Percentiles rank a stretch among this genome's conserved stretches.
Evolutionary conservation across 1,140 invertebrate species (phyloP).

Genomic region (Nylanderia fulva): DNA sequence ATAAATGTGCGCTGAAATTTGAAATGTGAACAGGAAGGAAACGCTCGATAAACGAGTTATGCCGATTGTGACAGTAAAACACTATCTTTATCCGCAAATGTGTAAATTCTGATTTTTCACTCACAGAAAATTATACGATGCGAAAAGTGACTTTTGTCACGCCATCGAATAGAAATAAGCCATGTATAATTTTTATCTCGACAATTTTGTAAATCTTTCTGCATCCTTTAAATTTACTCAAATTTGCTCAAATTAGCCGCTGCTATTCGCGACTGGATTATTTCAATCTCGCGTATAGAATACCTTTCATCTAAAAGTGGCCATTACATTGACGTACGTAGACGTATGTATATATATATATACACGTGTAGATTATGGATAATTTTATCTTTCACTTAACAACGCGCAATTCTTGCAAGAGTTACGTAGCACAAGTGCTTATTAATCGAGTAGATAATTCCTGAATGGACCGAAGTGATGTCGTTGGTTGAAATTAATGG

Average conservation of each 20-base stretch:
- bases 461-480: not conserved
- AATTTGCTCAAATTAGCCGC: not conserved
- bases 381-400: conserved; percentile 32
- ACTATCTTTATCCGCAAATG: not conserved
- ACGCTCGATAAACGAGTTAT: not conserved
- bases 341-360: not conserved
- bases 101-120: not conserved
- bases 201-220: not conserved
- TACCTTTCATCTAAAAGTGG: not conserved
- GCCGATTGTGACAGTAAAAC: not conserved
- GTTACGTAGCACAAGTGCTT: not conserved
- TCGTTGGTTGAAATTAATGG: conserved; percentile 13
- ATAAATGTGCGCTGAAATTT: not conserved
- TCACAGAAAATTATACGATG: not conserved
- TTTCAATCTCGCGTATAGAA: not conserved
- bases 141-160: not conserved
- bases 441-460: not conserved
- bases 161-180: not conserved
- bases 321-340: not conserved
- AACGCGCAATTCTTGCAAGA: not conserved
- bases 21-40: conserved; percentile 26
- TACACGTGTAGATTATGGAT: not conserved
- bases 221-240: conserved; percentile 10
- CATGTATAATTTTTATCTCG: too few relatives aligned
- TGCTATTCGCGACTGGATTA: not conserved